Evolutionary conservation across 2,888 invertebrate species (phyloP).

Genomic region (Sminthurinus aureus): DNA sequence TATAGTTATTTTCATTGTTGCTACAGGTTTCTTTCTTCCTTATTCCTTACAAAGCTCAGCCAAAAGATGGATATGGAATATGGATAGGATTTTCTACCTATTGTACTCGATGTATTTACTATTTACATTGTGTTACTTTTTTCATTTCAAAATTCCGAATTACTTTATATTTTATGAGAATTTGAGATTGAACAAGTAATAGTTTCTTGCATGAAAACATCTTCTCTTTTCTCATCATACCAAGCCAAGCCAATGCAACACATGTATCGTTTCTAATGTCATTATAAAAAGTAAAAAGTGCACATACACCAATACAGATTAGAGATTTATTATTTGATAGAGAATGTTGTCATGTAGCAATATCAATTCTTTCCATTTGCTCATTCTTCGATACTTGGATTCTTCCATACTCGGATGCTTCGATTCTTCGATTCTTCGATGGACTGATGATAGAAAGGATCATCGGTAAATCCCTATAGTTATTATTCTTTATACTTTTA

Average conservation of each 20-base stretch:
- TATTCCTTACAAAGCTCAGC: not conserved
- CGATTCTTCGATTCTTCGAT: not conserved
- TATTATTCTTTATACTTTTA: slow-evolving; percentile 10
- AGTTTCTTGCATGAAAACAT: not conserved
- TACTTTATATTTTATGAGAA: not conserved
- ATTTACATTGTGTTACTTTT: not conserved
- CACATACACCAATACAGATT: too few relatives aligned
- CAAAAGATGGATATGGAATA: not conserved
- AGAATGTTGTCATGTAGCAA: not conserved
- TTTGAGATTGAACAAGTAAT: not conserved
- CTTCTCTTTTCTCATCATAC: not conserved
- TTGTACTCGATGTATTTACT: not conserved
- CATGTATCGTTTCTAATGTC: too few relatives aligned
- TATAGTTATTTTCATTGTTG: not conserved
- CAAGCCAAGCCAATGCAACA: too few relatives aligned
- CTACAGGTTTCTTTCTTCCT: not conserved
- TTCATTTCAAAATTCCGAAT: not conserved
- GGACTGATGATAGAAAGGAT: slow-evolving; percentile 38
- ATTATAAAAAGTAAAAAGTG: too few relatives aligned
- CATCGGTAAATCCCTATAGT: slow-evolving; percentile 35
- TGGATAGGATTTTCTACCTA: not conserved
- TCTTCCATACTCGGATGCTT: too few relatives aligned
- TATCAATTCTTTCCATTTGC: not conserved
- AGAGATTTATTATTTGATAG: too few relatives aligned
- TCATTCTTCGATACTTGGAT: slow-evolving; percentile 11